phyloP scores from a whole-genome alignment of 1,140 invertebrate species.

The Melipona quadrifasciata region DNA sequence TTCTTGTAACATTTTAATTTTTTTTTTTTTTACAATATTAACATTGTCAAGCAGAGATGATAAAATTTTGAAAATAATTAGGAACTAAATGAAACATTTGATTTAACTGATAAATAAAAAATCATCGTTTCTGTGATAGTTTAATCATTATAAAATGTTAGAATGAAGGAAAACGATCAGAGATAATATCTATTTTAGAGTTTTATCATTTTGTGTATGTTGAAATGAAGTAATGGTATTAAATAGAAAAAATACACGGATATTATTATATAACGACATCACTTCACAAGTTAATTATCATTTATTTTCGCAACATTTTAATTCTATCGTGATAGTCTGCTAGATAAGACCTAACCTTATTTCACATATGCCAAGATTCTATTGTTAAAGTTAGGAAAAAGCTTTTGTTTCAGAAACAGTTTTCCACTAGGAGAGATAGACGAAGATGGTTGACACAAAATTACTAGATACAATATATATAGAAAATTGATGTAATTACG shows the following conservation, averaged over 20 bases:
- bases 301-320: neutral
- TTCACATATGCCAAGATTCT: neutral
- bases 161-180: neutral
- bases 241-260: constrained; percentile 5
- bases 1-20: constrained; percentile 38
- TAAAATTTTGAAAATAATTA: neutral
- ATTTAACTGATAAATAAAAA: constrained; percentile 18
- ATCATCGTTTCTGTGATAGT: neutral
- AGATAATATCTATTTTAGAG: neutral
- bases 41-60: neutral
- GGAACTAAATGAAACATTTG: neutral
- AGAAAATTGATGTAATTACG: constrained; percentile 51
- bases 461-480: constrained; percentile 43
- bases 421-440: constrained; percentile 37
- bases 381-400: constrained; percentile 15
- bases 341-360: constrained; percentile 28
- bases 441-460: constrained; percentile 32
- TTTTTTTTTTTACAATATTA: neutral
- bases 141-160: neutral
- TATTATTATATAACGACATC: constrained; percentile 17
- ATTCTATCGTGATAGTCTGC: constrained; percentile 5
- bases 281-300: constrained; percentile 7
- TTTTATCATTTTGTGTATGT: neutral
- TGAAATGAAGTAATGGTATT: neutral
- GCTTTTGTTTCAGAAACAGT: constrained; percentile 30